phyloP scores from a whole-genome alignment of 1,140 invertebrate genomes.

The Pachypsylla venusta region DNA sequence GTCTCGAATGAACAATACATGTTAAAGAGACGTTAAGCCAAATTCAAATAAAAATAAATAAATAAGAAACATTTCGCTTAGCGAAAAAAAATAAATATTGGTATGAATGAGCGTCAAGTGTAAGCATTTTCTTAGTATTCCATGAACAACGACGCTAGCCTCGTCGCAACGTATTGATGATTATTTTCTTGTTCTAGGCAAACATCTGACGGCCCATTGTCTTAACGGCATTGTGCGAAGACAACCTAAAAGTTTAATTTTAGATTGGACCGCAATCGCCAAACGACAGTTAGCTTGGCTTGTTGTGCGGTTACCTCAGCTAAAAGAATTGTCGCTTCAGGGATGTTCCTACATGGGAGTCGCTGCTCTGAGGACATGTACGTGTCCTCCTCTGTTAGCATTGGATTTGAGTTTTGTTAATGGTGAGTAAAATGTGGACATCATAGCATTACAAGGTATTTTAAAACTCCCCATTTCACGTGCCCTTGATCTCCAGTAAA shows the following conservation, averaged over 20 bases:
- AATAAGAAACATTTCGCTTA: conserved; percentile 29
- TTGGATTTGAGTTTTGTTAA: conserved; percentile 69
- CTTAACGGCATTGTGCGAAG: conserved; percentile 69
- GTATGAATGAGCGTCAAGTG: no score
- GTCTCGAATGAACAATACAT: no score
- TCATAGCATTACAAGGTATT: no score
- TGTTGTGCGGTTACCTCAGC: conserved; percentile 60
- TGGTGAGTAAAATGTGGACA: no score
- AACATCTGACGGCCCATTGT: conserved; percentile 51
- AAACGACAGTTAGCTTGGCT: conserved; percentile 78
- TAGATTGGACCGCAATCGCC: conserved; percentile 75
- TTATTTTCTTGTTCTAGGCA: conserved; percentile 29
- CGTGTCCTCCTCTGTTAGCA: conserved; percentile 60
- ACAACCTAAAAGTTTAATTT: conserved; percentile 60
- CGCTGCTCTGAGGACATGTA: conserved; percentile 62
- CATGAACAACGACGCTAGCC: no score
- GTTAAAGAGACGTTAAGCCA: no score
- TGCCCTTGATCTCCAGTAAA: no score
- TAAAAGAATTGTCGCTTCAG: conserved; percentile 61
- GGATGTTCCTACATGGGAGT: conserved; percentile 66
- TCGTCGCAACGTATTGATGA: conserved; percentile 29
- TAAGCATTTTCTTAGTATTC: no score
- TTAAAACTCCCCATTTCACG: no score
- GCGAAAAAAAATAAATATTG: no score
- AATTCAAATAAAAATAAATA: no score